Percentiles rank a stretch among this genome's conserved stretches.
These are phyloP conservation scores for Geopemphigus sp. DNA, from an alignment of 1,140 invertebrate genomes.

Conservation along the genomic window DNA sequence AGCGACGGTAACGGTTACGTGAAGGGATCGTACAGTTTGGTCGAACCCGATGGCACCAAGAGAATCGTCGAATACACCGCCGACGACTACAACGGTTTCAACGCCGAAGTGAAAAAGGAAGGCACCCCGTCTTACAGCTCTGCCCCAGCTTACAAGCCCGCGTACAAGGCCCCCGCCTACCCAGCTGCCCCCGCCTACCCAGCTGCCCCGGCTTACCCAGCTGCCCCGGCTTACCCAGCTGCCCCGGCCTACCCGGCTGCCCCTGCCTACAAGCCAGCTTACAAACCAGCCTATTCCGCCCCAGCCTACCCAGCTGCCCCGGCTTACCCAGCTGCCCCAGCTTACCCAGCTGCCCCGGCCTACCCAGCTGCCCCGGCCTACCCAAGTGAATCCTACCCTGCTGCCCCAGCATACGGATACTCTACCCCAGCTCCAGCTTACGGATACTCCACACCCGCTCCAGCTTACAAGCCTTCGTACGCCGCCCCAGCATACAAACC, in stretches of 20 bases:
- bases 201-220: slow-evolving; percentile 49
- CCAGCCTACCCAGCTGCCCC: slow-evolving; percentile 48
- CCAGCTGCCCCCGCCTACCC: slow-evolving; percentile 50
- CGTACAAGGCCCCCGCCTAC: slow-evolving; percentile 49
- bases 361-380: slow-evolving; percentile 49
- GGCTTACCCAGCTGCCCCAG: slow-evolving; percentile 51
- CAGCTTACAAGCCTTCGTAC: slow-evolving; percentile 45
- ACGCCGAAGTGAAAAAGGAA: slow-evolving; percentile 64
- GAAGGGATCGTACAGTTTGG: slow-evolving; percentile 55
- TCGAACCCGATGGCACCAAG: slow-evolving; percentile 61
- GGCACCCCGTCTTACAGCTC: slow-evolving; percentile 50
- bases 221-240: slow-evolving; percentile 32
- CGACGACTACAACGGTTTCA: slow-evolving; percentile 64
- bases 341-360: slow-evolving; percentile 50
- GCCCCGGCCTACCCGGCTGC: slow-evolving; percentile 50
- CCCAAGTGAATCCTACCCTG: slow-evolving; percentile 40
- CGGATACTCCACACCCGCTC: slow-evolving; percentile 40
- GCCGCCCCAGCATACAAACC: slow-evolving; percentile 45
- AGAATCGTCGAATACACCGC: slow-evolving; percentile 64
- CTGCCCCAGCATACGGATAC: slow-evolving; percentile 48
- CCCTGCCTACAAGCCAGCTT: neutral
- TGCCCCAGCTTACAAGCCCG: slow-evolving; percentile 51
- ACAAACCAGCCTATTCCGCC: slow-evolving; percentile 25
- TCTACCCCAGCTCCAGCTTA: slow-evolving; percentile 47
- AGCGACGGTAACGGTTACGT: slow-evolving; percentile 55